A percentile compares a stretch with the other conserved stretches of the same genome.
These are phyloP conservation scores for Plutomurus gul DNA, from an alignment of 1,140 invertebrate genomes.

Conservation along the genomic window DNA sequence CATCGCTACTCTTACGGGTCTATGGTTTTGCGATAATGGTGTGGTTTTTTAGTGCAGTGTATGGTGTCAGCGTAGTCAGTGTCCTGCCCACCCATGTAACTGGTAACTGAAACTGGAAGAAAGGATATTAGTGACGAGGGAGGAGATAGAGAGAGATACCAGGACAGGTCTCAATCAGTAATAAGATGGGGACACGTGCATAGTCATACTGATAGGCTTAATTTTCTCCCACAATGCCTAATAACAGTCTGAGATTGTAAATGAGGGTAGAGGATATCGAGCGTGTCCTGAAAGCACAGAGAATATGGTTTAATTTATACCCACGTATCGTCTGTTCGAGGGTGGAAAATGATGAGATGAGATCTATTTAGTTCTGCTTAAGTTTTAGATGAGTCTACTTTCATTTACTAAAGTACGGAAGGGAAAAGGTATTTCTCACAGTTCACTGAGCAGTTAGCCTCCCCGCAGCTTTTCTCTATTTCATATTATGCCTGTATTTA, in stretches of 20 bases:
- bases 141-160: too few species aligned
- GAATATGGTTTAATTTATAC: background rate
- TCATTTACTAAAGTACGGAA: background rate
- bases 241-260: constrained; percentile 1
- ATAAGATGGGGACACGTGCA: background rate
- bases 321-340: background rate
- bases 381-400: constrained; percentile 1
- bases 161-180: background rate
- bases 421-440: background rate
- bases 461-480: background rate
- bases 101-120: background rate
- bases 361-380: constrained; percentile 24
- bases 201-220: background rate
- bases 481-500: too few species aligned
- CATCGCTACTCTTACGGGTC: too few species aligned
- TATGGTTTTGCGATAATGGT: too few species aligned
- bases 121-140: background rate
- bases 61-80: background rate
- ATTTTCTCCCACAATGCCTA: background rate
- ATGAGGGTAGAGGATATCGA: background rate
- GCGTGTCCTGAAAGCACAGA: background rate
- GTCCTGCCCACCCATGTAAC: background rate
- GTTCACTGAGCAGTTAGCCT: background rate
- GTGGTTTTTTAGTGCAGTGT: background rate
- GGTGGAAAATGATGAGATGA: constrained; percentile 24